Conservation (phyloP, 2,113 vertebrate genomes). For the Sturnira hondurensis region DNA sequence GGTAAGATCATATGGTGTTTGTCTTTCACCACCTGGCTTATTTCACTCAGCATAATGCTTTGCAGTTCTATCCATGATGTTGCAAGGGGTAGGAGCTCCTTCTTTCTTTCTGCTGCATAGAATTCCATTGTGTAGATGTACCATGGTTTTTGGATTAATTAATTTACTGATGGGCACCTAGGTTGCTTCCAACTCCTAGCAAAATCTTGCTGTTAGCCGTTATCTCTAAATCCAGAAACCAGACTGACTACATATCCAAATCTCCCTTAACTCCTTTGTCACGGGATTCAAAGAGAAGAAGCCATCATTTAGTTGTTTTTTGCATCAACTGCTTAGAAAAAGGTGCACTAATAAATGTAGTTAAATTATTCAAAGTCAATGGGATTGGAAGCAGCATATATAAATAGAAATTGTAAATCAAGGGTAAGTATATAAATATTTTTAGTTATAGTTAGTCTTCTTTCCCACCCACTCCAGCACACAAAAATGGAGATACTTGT, state of each 20-base stretch:
- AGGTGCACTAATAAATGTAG: background rate
- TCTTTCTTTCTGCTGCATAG: no score
- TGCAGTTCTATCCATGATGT: no score
- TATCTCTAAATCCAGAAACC: background rate
- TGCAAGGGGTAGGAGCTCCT: no score
- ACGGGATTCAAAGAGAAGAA: background rate
- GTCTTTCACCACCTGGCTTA: no score
- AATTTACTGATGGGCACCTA: no score
- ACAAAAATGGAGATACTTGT: background rate
- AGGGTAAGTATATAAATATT: background rate
- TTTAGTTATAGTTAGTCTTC: background rate
- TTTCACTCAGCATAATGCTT: no score
- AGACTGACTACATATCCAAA: background rate
- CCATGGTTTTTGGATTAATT: no score
- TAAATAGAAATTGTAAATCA: background rate
- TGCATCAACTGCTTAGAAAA: background rate
- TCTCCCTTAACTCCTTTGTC: background rate
- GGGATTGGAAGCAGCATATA: background rate
- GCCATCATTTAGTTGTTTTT: background rate
- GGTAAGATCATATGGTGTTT: no score
- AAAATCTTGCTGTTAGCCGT: background rate
- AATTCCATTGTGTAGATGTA: no score
- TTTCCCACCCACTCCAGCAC: background rate
- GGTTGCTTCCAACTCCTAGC: no score
- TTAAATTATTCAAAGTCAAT: background rate